Evolutionary conservation across 2,113 vertebrate genomes (phyloP), one percentile per base, ranked within the genome.

Genomic region (Columbina picui): DNA sequence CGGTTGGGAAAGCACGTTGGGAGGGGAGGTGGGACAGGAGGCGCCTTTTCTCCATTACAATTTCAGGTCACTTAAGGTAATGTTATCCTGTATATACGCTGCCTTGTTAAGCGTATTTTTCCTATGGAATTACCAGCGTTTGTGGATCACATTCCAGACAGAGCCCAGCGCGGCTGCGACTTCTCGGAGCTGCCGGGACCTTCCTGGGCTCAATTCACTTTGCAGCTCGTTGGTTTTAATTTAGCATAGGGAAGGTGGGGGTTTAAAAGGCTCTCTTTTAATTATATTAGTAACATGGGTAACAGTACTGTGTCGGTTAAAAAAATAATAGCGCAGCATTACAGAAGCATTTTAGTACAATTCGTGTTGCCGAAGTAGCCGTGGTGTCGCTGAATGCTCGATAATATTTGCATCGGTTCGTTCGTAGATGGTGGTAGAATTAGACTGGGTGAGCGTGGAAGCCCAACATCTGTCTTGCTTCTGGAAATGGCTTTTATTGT

Each of bases 11-110:
- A 61, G 59, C 79, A n/a, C 30, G 8, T 18, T 41, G 73, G 10
- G 32, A 30, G 77, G 68, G 32, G 69, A 65, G 43, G 30, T 55
- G 85, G 73, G 26, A 91, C 68, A 38, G 78, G 68, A 50, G 83
- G 41, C 12, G 14, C 77, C 50, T 91, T 88, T 70, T 65, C 73
- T n/a, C 69, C 78, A 4, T 61, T 16, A 27, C 59, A 22, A 2
- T 61, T 96, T 87, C 94, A 93, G 90, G 90, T 93, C 73, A 59
- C 61, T 92, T 61, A 71, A 87, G 84, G 86, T 87, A 87, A 78
- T 76, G 7, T n/a, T 83, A 18, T 53, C 89, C 52, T 77, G 84
- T 65, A 14, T 21, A 29, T 75, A 83, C 63, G 86, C 92, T 95
- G 91, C 95, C 88, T 92, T 69, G 2, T 60, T 52, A 69, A 85